These are phyloP conservation scores for Vultur gryphus DNA, from an alignment of 2,797 vertebrate genomes.

Conservation along the genomic window DNA sequence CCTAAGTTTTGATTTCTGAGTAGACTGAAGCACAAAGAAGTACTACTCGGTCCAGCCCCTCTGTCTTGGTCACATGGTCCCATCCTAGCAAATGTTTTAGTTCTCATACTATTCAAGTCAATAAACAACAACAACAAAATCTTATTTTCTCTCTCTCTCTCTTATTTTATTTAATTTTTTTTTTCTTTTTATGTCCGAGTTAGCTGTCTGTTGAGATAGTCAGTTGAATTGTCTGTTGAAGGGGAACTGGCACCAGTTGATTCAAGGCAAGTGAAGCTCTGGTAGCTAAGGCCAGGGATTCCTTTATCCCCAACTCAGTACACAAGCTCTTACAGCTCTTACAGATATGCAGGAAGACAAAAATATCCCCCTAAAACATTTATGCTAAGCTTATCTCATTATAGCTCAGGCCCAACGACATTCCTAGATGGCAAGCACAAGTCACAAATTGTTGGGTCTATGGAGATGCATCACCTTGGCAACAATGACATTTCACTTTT, in stretches of 20 bases:
- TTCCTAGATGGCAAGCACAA: not conserved
- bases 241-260: not conserved
- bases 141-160: not conserved
- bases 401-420: not conserved
- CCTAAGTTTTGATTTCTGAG: not conserved
- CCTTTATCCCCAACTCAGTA: not conserved
- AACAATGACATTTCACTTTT: not conserved
- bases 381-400: not conserved
- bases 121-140: not conserved
- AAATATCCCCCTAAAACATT: not conserved
- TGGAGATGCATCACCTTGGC: not conserved
- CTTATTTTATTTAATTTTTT: not conserved
- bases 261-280: not conserved
- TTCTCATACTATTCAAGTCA: not conserved
- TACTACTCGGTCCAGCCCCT: not conserved
- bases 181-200: not conserved
- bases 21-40: not conserved
- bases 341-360: not conserved
- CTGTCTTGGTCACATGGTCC: not conserved
- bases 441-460: not conserved
- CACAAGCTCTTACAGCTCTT: not conserved
- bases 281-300: not conserved
- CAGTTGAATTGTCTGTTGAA: not conserved
- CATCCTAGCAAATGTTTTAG: not conserved
- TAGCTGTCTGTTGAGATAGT: not conserved